These are phyloP conservation scores for Boulengeromyrus knoepffleri DNA, from an alignment of 2,113 vertebrate genomes.

Conservation along the genomic window DNA sequence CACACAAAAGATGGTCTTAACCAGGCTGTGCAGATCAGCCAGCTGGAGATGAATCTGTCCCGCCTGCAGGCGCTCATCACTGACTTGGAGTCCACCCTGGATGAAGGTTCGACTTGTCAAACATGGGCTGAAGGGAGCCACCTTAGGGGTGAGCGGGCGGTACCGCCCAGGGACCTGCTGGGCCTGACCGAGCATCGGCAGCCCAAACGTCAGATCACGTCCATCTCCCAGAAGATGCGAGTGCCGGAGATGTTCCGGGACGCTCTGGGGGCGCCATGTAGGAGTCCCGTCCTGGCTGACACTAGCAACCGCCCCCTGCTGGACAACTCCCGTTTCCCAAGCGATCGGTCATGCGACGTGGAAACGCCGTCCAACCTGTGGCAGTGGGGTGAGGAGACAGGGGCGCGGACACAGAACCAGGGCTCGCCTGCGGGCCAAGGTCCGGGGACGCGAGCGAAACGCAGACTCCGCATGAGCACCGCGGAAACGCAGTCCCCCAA, in stretches of 20 bases:
- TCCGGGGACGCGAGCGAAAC: slow-evolving; percentile 46
- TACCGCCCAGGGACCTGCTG: neutral
- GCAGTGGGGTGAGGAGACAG: slow-evolving; percentile 32
- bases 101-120: slow-evolving; percentile 27
- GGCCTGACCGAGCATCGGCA: slow-evolving; percentile 16
- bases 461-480: slow-evolving; percentile 54
- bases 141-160: neutral
- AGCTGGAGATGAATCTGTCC: slow-evolving; percentile 53
- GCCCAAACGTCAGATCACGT: slow-evolving; percentile 22
- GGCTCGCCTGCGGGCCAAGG: slow-evolving; percentile 16
- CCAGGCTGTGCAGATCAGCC: slow-evolving; percentile 43
- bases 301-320: slow-evolving; percentile 27
- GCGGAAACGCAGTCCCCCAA: slow-evolving; percentile 17
- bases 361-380: slow-evolving; percentile 50
- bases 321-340: slow-evolving; percentile 18
- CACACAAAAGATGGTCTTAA: slow-evolving; percentile 26
- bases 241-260: slow-evolving; percentile 40
- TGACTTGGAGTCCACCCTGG: slow-evolving; percentile 51
- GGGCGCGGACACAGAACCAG: slow-evolving; percentile 24
- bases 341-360: slow-evolving; percentile 55
- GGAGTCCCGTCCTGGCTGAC: slow-evolving; percentile 25
- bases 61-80: slow-evolving; percentile 52
- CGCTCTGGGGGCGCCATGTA: neutral
- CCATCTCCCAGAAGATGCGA: slow-evolving; percentile 32
- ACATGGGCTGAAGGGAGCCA: neutral